Conservation (phyloP, 2,888 invertebrate genomes). For the Noctua janthina region DNA sequence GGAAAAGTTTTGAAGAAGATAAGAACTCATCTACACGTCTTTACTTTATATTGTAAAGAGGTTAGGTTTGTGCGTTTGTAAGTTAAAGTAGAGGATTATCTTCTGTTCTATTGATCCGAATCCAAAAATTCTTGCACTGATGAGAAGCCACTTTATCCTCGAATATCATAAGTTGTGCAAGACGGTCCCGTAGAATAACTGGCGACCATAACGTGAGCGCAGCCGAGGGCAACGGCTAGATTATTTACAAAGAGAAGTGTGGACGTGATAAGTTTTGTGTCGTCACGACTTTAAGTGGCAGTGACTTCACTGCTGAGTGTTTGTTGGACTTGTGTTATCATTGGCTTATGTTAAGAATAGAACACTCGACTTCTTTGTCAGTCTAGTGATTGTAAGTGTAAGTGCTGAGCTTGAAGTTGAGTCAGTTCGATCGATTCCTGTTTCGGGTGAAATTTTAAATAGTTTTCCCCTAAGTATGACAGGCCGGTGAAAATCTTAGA, state of each 20-base stretch:
- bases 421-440: background rate
- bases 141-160: background rate
- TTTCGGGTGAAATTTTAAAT: background rate
- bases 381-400: background rate
- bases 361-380: background rate
- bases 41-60: background rate
- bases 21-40: background rate
- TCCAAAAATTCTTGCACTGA: background rate
- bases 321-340: background rate
- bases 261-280: background rate
- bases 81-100: background rate
- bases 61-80: background rate
- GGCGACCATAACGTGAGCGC: background rate
- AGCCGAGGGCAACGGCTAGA: background rate
- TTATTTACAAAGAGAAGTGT: background rate
- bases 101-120: background rate
- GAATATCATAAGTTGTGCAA: background rate
- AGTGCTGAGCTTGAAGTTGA: background rate
- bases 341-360: background rate
- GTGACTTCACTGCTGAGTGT: background rate
- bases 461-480: no score
- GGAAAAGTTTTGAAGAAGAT: slow-evolving; percentile 15
- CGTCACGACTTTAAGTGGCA: background rate
- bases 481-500: background rate
- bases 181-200: background rate